Evolutionary conservation across 2,113 vertebrate genomes (phyloP), one percentile per base, ranked within the genome.

Genomic region (Glaucomys volans): DNA sequence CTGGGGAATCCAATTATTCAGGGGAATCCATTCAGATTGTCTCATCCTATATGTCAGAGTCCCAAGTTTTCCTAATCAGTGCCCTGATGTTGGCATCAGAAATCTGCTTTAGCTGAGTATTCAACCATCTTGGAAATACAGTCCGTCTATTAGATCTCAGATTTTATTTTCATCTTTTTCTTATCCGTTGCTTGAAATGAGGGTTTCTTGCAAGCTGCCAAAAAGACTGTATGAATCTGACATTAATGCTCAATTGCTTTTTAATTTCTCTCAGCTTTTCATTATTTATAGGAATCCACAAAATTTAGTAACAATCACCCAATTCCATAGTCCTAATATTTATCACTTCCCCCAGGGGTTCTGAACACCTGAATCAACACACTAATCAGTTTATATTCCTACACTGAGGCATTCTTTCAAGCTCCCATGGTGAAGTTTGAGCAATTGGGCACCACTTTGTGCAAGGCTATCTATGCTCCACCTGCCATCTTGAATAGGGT

Each of bases 51-150:
- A 28, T 59, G 18, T 94, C 17, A 66, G 50, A 87, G 32, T 59
- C 44, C 9, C 84, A 10, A 5, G 6, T 77, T 54, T 72, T 88
- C 28, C 10, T 22, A 54, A 9, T 13, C 40, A 75, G 28, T 32
- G 8, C 42, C 22, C 3, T 91, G 47, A 67, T 24, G 59, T 84
- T 4, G 20, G 64, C 64, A 16, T 59, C 40, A 72, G 30, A 71
- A 42, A 67, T 14, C 5, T 14, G 28, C n/a, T 40, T 35, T 76
- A 28, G 2, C 54, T 50, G 66, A 84, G 0, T 32, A 81, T 80
- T 85, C 12, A 76, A 59, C 37, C 30, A 42, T 79, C 72, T 96
- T 62, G 69, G 37, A 93, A 93, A 81, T 93, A 77, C 12, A 91
- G 28, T 22, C 54, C 28, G 5, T 71, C 30, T 64, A 10, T n/a